Conservation (phyloP, 2,113 vertebrate species). For the Chiloscyllium plagiosum region DNA sequence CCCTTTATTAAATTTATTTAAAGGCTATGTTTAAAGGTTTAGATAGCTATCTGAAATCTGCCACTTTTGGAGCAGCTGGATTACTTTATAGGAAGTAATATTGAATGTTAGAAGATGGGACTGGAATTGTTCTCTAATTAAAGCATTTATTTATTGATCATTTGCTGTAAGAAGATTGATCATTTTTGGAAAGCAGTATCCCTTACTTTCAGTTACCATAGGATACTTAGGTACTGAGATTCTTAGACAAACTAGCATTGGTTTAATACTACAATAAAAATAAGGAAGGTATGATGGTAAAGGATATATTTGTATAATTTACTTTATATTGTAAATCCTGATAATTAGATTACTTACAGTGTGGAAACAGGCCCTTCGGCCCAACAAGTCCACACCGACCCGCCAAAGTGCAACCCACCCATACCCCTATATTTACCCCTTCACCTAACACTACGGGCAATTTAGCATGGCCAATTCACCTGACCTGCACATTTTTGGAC, state of each 20-base stretch:
- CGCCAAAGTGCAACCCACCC: too few relatives aligned
- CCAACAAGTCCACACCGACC: too few relatives aligned
- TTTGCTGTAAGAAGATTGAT: conserved; percentile 53
- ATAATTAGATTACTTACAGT: too few relatives aligned
- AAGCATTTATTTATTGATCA: conserved; percentile 60
- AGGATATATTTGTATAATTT: background rate
- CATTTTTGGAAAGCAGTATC: conserved; percentile 19
- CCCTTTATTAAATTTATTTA: background rate
- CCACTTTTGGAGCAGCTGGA: background rate
- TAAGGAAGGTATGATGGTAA: background rate
- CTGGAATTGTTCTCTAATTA: conserved; percentile 59
- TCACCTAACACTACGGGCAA: too few relatives aligned
- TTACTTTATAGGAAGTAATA: conserved; percentile 8
- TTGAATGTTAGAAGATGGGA: conserved; percentile 23
- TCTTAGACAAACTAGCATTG: background rate
- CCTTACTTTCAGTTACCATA: background rate
- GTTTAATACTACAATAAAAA: background rate
- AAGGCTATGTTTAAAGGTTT: background rate
- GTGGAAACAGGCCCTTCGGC: too few relatives aligned
- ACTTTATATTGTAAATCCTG: background rate
- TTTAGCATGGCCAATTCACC: too few relatives aligned
- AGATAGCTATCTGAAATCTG: conserved; percentile 20
- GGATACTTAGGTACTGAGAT: background rate
- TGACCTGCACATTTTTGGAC: too few relatives aligned
- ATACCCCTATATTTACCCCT: too few relatives aligned